Base-by-base conservation (phyloP, 2,113 vertebrate genomes). In the Tupaia chinensis region DNA sequence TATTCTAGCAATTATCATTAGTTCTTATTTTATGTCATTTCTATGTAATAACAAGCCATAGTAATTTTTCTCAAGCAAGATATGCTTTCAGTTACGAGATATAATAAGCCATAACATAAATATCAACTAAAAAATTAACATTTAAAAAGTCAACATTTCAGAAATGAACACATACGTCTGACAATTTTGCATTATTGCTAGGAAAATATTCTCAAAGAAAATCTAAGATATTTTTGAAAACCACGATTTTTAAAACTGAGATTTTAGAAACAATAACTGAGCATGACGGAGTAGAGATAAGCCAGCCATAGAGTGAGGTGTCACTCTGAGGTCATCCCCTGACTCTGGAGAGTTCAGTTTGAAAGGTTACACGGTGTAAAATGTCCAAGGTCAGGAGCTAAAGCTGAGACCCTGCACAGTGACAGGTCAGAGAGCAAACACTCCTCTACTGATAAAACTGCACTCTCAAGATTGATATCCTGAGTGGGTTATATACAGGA, bases 381-480 rank as follows among this genome's bases (percentile, higher is more conserved):
- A 23, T 7, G 66, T 10, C n/a, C 19, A 4, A 22, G 12, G 9
- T 32, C 69, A 66, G 22, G 25, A 58, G 23, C 53, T 19, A 63
- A 60, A 80, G 25, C 1, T 27, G 11, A 74, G 15, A 61, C 20
- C 22, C 5, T n/a, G 19, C 8, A 76, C 2, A 3, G 13, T 32
- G 19, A 77, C 0, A 44, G 34, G 1, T 32, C 7, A 53, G n/a
- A 66, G 16, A 25, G 22, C 3, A 77, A 76, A 32, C 1, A 1
- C 11, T 3, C 34, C 23, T 76, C 7, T 20, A 3, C 3, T 0
- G 16, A 8, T 16, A 15, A 7, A 1, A 1, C 0, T 23, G 0
- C 73, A 79, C 22, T 23, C 54, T 8, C 85, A 73, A 60, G 23
- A 14, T 9, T 32, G 16, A n/a, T 27, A 16, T 10, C 11, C 32